Conservation (phyloP, 2,113 vertebrate species). For the Aphelocoma coerulescens region DNA sequence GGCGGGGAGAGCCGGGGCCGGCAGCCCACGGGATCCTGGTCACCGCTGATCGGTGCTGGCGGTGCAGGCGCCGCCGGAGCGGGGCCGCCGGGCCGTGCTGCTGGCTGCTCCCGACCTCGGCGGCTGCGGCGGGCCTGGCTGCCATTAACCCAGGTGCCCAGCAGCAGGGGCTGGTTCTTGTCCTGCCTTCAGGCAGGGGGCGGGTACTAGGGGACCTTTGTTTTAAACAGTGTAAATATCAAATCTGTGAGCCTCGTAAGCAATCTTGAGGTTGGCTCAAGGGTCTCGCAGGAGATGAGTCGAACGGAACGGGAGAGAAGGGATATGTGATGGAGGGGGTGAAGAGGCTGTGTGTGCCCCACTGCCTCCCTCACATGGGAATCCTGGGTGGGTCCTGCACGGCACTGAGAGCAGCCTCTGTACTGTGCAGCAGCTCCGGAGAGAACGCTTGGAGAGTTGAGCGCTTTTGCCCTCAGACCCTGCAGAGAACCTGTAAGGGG, state of each 20-base stretch:
- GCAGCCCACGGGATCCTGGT: neutral
- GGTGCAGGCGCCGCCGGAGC: neutral
- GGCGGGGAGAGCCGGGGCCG: neutral
- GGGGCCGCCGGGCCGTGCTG: neutral
- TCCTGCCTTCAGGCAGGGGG: neutral
- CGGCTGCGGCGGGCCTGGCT: neutral
- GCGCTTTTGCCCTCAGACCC: neutral
- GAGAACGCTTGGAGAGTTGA: neutral
- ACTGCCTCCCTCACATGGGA: neutral
- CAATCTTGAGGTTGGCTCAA: neutral
- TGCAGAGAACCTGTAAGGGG: neutral
- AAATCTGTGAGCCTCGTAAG: neutral
- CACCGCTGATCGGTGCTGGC: neutral
- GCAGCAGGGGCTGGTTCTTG: neutral
- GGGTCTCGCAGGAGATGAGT: neutral
- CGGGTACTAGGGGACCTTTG: rapidly evolving
- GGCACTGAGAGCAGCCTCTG: neutral
- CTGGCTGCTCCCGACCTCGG: neutral
- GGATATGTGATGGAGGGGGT: rapidly evolving
- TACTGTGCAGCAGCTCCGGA: neutral
- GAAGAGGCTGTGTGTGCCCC: neutral
- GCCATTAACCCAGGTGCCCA: neutral
- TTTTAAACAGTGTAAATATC: neutral
- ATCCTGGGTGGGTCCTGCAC: neutral
- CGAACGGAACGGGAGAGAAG: neutral